Evolutionary conservation across 1,140 invertebrate genomes (phyloP), one percentile per base, ranked within the genome.

Genomic region (Drosophila nannoptera): DNA sequence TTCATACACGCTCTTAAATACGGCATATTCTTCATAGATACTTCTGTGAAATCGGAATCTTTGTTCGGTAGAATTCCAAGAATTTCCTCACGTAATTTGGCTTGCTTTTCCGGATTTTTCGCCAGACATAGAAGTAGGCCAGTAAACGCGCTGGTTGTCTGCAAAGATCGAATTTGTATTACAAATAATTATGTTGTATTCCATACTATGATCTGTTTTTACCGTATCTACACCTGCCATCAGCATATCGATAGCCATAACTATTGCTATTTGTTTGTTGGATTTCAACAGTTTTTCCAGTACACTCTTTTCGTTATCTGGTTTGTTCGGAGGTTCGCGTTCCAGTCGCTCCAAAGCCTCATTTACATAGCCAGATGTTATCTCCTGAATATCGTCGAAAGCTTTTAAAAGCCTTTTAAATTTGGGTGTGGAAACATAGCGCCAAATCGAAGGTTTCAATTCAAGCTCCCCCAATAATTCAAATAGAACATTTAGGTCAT

Each of bases 81-180:
- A 0, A 97, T 87, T 91, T 97, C 96, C 53, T 93, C 78, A 68
- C 93, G 92, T 1, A 96, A 90, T 67, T 91, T 93, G 40, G 91
- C 90, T 87, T 97, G 96, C 60, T 94, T 93, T 5, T 94, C 93
- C 4, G 91, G 91, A 90, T 96, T 94, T 55, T 92, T 92, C 0
- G 95, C 93, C n/a, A 97, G 87, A 14, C 60, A 53, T 0, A 86
- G 48, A 12, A 88, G 31, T 4, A 54, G 48, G 2, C 35, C 75
- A 4, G 73, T 61, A 31, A 86, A 70, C 0, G 64, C 61, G 31
- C 64, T 73, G 0, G 86, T 67, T 0, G 86, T 88, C 84, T 87
- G 29, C 0, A 6, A 55, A 0, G 9, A 42, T 31, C 2, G 2
- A 16, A 3, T 3, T 6, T 7, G 6, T 2, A 35, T 16, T 2